Evolutionary conservation across 2,888 invertebrate genomes (phyloP).

Genomic region (Parnassius mnemosyne): DNA sequence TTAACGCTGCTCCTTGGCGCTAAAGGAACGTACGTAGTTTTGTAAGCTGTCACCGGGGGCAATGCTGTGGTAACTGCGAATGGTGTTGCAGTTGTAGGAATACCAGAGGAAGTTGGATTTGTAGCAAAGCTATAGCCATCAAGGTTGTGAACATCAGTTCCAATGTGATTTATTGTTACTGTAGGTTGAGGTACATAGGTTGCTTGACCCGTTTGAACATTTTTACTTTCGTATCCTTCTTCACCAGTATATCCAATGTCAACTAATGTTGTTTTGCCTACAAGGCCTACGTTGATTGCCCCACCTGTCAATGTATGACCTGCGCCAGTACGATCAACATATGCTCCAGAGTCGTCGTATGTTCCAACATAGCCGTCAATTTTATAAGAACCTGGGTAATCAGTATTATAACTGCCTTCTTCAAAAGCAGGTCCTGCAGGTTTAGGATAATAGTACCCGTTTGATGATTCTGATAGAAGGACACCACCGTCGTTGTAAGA

Average conservation of each 20-base stretch:
- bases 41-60: constrained; percentile 55
- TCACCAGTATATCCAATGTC: constrained; percentile 55
- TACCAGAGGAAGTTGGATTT: constrained; percentile 66
- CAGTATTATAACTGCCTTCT: constrained; percentile 32
- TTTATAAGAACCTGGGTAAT: constrained; percentile 35
- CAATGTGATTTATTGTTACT: constrained; percentile 64
- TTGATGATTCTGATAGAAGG: constrained; percentile 7
- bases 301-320: constrained; percentile 71
- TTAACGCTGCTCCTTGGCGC: constrained; percentile 64
- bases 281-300: constrained; percentile 71
- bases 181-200: constrained; percentile 57
- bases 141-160: constrained; percentile 58
- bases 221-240: constrained; percentile 41
- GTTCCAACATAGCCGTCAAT: constrained; percentile 34
- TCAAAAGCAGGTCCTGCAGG: constrained; percentile 35
- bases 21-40: constrained; percentile 62
- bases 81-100: constrained; percentile 69
- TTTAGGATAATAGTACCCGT: constrained; percentile 37
- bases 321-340: constrained; percentile 48
- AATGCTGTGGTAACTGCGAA: constrained; percentile 62
- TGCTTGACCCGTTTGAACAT: constrained; percentile 45
- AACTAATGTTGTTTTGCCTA: constrained; percentile 71
- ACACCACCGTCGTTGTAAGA: constrained; percentile 26
- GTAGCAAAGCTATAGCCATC: constrained; percentile 63
- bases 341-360: constrained; percentile 50